Conservation (phyloP, 2,113 vertebrate species). For the Scopus umbretta region DNA sequence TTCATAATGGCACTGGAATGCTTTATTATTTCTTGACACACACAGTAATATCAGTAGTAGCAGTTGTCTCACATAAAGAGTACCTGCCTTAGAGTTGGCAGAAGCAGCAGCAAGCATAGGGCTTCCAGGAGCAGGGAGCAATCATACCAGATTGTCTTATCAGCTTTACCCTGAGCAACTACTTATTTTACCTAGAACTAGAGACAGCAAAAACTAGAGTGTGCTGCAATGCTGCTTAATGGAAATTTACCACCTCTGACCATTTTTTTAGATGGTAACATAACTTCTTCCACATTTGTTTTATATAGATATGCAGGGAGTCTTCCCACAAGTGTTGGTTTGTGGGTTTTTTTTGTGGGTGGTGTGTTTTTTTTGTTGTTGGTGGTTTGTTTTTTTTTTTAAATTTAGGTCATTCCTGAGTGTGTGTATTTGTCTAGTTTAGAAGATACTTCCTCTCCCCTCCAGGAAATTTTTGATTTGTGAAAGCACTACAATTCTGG, state of each 20-base stretch:
- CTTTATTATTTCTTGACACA: not conserved
- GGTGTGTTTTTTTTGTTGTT: too few relatives aligned
- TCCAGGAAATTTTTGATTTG: not conserved
- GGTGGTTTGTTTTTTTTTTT: not conserved
- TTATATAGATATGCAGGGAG: not conserved
- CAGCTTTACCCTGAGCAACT: not conserved
- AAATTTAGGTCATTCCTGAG: not conserved
- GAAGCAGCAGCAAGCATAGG: not conserved
- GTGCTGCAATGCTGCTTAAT: not conserved
- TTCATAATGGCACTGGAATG: not conserved
- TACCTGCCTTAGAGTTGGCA: not conserved
- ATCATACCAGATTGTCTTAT: not conserved
- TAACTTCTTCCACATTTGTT: not conserved
- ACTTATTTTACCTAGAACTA: not conserved
- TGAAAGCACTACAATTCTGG: not conserved
- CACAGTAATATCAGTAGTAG: not conserved
- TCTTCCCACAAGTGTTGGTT: not conserved
- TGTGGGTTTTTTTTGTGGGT: too few relatives aligned
- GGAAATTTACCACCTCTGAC: not conserved
- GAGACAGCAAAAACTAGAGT: not conserved
- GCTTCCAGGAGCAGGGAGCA: not conserved
- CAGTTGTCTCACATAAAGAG: not conserved
- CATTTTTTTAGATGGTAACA: not conserved
- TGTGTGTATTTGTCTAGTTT: not conserved
- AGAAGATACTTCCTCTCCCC: not conserved